phyloP scores from a whole-genome alignment of 1,140 invertebrate genomes.

The Whitmania pigra region DNA sequence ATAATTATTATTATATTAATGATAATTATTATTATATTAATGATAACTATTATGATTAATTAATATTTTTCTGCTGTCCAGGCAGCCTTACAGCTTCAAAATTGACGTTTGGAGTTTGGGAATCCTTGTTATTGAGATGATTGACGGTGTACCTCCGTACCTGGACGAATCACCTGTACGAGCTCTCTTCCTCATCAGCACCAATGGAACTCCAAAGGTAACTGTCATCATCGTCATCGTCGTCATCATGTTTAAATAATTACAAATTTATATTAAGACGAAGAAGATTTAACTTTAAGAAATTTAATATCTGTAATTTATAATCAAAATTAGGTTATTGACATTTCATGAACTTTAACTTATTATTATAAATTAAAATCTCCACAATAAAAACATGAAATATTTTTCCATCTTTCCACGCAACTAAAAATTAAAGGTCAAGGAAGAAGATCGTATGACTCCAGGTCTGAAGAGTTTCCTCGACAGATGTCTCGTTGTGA shows the following conservation, averaged over 20 bases:
- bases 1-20: constrained; percentile 3
- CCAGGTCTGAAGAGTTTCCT: constrained; percentile 52
- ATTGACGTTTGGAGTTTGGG: constrained; percentile 43
- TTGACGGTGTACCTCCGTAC: constrained; percentile 43
- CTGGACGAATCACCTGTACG: constrained; percentile 41
- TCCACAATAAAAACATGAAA: too few species aligned
- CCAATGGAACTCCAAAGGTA: constrained; percentile 40
- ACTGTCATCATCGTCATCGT: too few species aligned
- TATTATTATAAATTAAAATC: neutral
- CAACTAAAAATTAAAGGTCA: constrained; percentile 24
- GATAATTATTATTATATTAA: neutral
- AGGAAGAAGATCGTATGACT: constrained; percentile 17
- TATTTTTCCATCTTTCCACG: too few species aligned
- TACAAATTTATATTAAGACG: too few species aligned
- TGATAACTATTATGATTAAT: neutral
- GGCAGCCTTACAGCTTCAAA: constrained; percentile 41
- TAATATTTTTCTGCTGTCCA: constrained; percentile 34
- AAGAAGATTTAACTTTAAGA: too few species aligned
- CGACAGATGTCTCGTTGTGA: constrained; percentile 73
- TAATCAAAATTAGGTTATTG: too few species aligned
- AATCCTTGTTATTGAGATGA: constrained; percentile 44
- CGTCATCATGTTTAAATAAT: too few species aligned
- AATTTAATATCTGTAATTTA: too few species aligned
- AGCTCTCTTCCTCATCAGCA: constrained; percentile 64
- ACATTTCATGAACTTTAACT: neutral